phyloP scores from a whole-genome alignment of 2,797 vertebrate genomes.

The Eulemur rubriventer region DNA sequence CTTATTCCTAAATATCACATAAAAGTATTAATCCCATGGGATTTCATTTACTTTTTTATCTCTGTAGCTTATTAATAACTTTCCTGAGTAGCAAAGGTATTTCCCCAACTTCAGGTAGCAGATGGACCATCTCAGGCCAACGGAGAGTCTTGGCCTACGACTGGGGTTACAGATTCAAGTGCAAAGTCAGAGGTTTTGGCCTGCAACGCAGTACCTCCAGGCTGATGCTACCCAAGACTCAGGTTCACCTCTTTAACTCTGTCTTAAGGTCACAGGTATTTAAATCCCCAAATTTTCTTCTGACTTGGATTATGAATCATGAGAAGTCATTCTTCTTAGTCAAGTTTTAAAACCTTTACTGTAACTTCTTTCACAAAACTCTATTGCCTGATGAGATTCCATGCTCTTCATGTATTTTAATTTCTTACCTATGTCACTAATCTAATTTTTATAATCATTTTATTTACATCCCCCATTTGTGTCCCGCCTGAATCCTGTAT shows the following conservation, averaged over 20 bases:
- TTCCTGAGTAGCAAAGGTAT: neutral
- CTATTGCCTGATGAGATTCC: neutral
- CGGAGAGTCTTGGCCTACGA: neutral
- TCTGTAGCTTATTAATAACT: neutral
- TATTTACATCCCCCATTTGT: neutral
- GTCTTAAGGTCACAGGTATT: neutral
- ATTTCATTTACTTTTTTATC: slow-evolving; percentile 8
- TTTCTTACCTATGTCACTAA: neutral
- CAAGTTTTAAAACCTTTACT: neutral
- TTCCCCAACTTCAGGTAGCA: neutral
- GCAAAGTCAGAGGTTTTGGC: neutral
- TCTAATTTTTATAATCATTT: neutral
- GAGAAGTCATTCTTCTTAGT: neutral
- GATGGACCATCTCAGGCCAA: neutral
- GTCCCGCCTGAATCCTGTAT: neutral
- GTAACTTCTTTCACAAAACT: neutral
- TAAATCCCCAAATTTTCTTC: neutral
- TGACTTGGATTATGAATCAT: neutral
- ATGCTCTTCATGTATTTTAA: neutral
- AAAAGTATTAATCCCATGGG: neutral
- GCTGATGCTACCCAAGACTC: neutral
- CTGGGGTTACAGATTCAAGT: neutral
- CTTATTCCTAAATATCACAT: neutral
- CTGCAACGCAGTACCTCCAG: neutral
- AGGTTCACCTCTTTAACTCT: neutral